phyloP scores from a whole-genome alignment of 1,140 invertebrate species.

The Drosophila pectinifera region DNA sequence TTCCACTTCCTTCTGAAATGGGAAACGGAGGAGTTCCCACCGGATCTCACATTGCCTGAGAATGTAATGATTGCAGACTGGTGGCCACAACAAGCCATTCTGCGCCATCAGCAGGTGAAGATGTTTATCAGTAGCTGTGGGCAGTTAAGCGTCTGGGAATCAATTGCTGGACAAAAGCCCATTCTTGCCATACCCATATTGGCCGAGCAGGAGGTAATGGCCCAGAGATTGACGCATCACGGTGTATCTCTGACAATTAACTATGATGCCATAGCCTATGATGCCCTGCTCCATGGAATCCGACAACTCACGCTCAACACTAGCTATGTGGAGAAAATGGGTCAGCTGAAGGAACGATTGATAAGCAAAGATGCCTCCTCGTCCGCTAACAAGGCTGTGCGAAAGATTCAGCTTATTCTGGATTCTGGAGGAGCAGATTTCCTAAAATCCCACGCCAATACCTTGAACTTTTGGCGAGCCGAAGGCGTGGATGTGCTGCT shows the following conservation, averaged over 20 bases:
- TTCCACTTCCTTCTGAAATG: slow-evolving; percentile 89
- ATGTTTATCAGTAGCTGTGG: slow-evolving; percentile 89
- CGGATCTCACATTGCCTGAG: slow-evolving; percentile 80
- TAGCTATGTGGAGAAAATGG: slow-evolving; percentile 66
- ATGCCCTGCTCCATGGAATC: slow-evolving; percentile 65
- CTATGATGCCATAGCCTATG: slow-evolving; percentile 68
- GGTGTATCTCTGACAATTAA: slow-evolving; percentile 60
- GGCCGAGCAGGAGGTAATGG: slow-evolving; percentile 87
- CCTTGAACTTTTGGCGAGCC: slow-evolving; percentile 84
- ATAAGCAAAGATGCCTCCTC: slow-evolving; percentile 27
- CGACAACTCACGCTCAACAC: slow-evolving; percentile 68
- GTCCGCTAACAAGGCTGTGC: slow-evolving; percentile 84
- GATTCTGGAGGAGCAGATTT: slow-evolving; percentile 85
- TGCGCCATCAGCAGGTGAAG: slow-evolving; percentile 86
- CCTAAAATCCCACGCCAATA: slow-evolving; percentile 82
- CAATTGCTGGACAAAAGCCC: slow-evolving; percentile 87
- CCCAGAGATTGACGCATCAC: slow-evolving; percentile 77
- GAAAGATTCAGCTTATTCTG: slow-evolving; percentile 87
- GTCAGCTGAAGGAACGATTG: slow-evolving; percentile 82
- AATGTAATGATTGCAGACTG: slow-evolving; percentile 89
- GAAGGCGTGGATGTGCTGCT: slow-evolving; percentile 85
- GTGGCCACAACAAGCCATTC: slow-evolving; percentile 90
- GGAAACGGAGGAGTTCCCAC: slow-evolving; percentile 86
- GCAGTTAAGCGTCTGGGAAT: slow-evolving; percentile 87
- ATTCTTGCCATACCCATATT: slow-evolving; percentile 88